Base-by-base conservation (phyloP, 2,113 vertebrate genomes). In the Sus scrofa region DNA sequence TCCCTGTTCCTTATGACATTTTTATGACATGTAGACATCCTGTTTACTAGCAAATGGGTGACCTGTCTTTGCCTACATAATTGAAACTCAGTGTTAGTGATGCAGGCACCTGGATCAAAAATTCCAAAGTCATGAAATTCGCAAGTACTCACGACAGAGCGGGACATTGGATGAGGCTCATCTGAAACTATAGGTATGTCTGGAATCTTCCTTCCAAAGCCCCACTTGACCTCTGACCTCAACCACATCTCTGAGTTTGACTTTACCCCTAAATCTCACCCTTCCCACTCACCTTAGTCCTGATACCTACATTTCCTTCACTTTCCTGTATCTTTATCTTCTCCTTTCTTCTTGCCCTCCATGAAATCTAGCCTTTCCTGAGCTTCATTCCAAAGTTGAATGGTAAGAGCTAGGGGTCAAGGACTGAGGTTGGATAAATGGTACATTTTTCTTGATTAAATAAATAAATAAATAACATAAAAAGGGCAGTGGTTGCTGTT, bases 161-260 rank as follows among this genome's bases (percentile, higher is more conserved):
- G 22, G 27, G 15, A n/a, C 0, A 5, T 1, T 2, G 24, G 37
- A 39, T 0, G 7, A 1, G 4, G 3, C 7, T 79, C 60, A 44
- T 37, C 26, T 65, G 52, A 5, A 54, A 24, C 0, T 14, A 1
- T 22, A 12, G 7, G 7, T 18, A 7, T 87, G 56, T 27, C 27
- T 9, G n/a, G 15, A 14, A 54, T 27, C 15, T 84, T 77, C 37
- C 7, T 81, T 73, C 26, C 8, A 70, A 56, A 60, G 67, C 8
- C 26, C 24, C 27, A 39, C 20, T 7, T 0, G 37, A 27, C 4
- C 26, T 6, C n/a, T 62, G 20, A 50, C 32, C 16, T 94, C 32
- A 52, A 1, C 3, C 18, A 26, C 9, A 16, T 26, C 18, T 67
- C 70, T 87, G 68, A 68, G 14, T 52, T 89, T 70, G n/a, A 58